Base-by-base conservation (phyloP, 1,140 invertebrate genomes). In the Drosophila pseudoananassae region DNA sequence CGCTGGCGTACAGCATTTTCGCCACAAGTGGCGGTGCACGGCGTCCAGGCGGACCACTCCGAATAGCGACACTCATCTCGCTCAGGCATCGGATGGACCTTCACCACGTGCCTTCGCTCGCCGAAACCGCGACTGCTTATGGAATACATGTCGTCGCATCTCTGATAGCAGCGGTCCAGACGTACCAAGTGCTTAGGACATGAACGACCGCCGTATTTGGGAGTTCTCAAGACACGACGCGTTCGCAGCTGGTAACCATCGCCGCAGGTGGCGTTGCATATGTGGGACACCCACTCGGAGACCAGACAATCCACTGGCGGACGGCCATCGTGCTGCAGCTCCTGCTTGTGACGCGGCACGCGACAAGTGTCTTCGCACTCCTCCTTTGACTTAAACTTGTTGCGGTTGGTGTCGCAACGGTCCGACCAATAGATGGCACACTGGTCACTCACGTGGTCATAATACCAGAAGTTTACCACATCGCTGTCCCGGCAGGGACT, bases 391-490 rank as follows among this genome's bases (percentile, higher is more conserved):
- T 91, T 91, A 80, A 97, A 97, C 80, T 96, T 96, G 88, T 97
- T 97, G 59, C 92, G 92, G 79, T 96, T 97, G 0, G 94, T 95
- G 43, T 94, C 92, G 83, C 97, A 98, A 49, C 96, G 96, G 45
- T 94, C 94, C 77, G 95, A 97, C 57, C 93, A 93, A 84, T 98
- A 98, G 15, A 94, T 92, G 53, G 93, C 92, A 87, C 97, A 98
- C 47, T 93, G 93, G 57, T 93, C 93, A 7, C 92, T 93, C 1
- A 92, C 82, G 12, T 92, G 92, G 78, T 98, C 95, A 82, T 96
- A 98, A 85, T 96, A 96, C 93, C 94, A 96, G 17, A 95, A 93
- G 53, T 93, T 92, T 20, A 63, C 17, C 33, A 93, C 92, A 50
- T 95, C 94, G 71, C 94, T 94, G 5, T 94, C 94, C 5, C 94